Evolutionary conservation across 2,113 vertebrate species (phyloP), one percentile per base, ranked within the genome.

Genomic region (Indicator maculatus): DNA sequence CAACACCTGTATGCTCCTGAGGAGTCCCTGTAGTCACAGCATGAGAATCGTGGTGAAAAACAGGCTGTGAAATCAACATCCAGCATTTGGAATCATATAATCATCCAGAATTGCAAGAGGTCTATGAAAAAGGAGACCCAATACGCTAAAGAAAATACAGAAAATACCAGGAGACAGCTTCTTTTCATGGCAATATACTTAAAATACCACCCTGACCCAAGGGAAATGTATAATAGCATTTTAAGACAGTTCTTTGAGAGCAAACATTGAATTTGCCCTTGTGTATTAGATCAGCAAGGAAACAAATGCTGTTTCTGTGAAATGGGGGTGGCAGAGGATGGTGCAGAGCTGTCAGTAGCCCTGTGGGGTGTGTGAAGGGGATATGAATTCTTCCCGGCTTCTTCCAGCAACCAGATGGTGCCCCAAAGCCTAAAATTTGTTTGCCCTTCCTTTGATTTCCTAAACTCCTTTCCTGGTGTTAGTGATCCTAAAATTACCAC

Each of bases 201-300:
- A 64, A 89, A 95, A 91, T 81, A 60, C 72, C 72, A 45, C 44
- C 53, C 20, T 69, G 76, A 72, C 90, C 86, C 85, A 36, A 39
- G 75, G 88, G 90, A 81, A 53, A 18, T 20, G 47, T 61, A 12
- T 88, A 89, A 58, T 64, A 91, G 88, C 69, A 33, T 90, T 91
- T 86, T 65, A 89, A 94, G 93, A 28, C 52, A 55, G 61, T 69
- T 93, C 85, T 95, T 93, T 44, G 93, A 91, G 88, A 81, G 79
- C 72, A 83, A 71, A 55, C 85, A 12, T 52, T 39, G 83, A 41
- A 72, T 89, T 95, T 91, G 76, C 80, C 85, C 86, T 83, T 0
- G 2, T 91, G 86, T 86, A 88, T 93, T 96, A 75, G 86, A 83
- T 90, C 73, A 73, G 66, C 70, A 36, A 55, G 76, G 88, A 80